Evolutionary conservation across 1,140 invertebrate genomes (phyloP).

Genomic region (Drosophila pandora): DNA sequence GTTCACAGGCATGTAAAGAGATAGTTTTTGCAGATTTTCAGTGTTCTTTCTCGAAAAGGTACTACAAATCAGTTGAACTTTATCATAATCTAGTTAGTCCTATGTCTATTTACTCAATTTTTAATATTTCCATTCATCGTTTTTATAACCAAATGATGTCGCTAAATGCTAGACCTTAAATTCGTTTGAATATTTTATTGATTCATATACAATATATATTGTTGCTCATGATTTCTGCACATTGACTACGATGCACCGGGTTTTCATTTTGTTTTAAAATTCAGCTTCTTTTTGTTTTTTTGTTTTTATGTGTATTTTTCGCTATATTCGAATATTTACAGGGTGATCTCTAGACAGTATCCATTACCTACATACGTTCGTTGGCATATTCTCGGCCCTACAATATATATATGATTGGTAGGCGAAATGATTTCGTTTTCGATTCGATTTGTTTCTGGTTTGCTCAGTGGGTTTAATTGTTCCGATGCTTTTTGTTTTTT

Average conservation of each 20-base stretch:
- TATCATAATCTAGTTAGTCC: slow-evolving; percentile 63
- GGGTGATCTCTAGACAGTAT: slow-evolving; percentile 47
- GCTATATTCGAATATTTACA: slow-evolving; percentile 67
- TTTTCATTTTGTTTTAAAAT: slow-evolving; percentile 60
- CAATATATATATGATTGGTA: slow-evolving; percentile 54
- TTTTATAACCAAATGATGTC: slow-evolving; percentile 78
- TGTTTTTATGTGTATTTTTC: slow-evolving; percentile 46
- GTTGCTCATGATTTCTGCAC: slow-evolving; percentile 15
- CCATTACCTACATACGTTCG: slow-evolving; percentile 41
- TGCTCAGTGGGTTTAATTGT: slow-evolving; percentile 75
- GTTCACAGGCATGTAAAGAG: slow-evolving; percentile 72
- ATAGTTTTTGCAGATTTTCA: slow-evolving; percentile 42
- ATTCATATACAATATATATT: slow-evolving; percentile 25
- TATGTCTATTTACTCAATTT: slow-evolving; percentile 32
- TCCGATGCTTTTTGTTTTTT: slow-evolving; percentile 56
- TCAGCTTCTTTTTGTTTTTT: slow-evolving; percentile 63
- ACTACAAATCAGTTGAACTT: slow-evolving; percentile 80
- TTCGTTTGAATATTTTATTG: slow-evolving; percentile 66
- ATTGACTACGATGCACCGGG: slow-evolving; percentile 24
- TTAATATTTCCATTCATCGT: slow-evolving; percentile 42
- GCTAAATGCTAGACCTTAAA: slow-evolving; percentile 80
- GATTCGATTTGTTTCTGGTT: slow-evolving; percentile 34
- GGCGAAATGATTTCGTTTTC: slow-evolving; percentile 54
- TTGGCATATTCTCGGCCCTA: slow-evolving; percentile 68
- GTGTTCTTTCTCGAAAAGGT: slow-evolving; percentile 64